Base-by-base conservation (phyloP, 2,888 invertebrate genomes). In the Pollenia labialis region DNA sequence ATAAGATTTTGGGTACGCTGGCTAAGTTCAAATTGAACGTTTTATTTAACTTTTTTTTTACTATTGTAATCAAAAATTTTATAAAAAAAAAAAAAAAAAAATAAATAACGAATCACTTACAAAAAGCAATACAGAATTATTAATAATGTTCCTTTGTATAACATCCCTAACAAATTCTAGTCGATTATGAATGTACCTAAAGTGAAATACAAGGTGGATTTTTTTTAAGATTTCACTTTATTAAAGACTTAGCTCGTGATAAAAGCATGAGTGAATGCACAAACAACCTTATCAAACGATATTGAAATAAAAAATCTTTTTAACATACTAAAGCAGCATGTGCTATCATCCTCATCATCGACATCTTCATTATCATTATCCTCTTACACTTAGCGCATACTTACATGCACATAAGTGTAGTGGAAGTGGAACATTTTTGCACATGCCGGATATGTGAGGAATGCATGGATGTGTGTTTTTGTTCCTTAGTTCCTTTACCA, bases 391-490 rank as follows among this genome's bases (percentile, higher is more conserved):
- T 75, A 82, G 56, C 64, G 60, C 68, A 69, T 69, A 60, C 32
- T 10, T 46, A 40, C 40, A 81, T 40, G 54, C 58, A 85, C 82
- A 85, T 85, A 84, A 64, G 7, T 54, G 64, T 48, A 83, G 76
- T 84, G 79, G 79, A 85, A 79, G 84, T 84, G 88, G 88, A 89
- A 87, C 50, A 56, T 88, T 89, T 90, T 90, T 90, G 90, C 90
- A 90, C 89, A 90, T 90, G 90, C 90, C 90, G 90, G 90, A 90
- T 90, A 89, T 89, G 88, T 85, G 62, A 72, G 71, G 40, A 54
- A 82, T 46, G 54, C 4, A 42, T 68, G 68, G 16, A 18, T 58
- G 56, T n/a, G 56, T 74, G 60, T 44, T 23, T 62, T 77, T 72
- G 12, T 64, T 71, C 48, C 68, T 62, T n/a, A 14, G 2, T 75